These are phyloP conservation scores for Noturus placidus DNA, from an alignment of 2,113 vertebrate genomes.

Conservation along the genomic window DNA sequence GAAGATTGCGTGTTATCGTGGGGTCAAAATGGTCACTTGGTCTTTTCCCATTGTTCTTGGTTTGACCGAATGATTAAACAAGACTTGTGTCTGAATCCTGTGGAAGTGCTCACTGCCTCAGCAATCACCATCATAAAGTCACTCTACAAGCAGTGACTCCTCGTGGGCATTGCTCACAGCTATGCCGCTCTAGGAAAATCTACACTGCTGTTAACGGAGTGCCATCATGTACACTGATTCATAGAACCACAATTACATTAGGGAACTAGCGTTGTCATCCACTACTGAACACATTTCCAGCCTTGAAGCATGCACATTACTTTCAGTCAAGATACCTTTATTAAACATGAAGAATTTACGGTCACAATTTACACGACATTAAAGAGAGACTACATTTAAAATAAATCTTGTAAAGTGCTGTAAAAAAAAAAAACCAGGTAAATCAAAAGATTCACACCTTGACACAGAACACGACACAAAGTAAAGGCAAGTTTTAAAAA, in stretches of 20 bases:
- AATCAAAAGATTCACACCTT: slow-evolving; percentile 42
- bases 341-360: slow-evolving; percentile 29
- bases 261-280: neutral
- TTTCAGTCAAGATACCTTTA: slow-evolving; percentile 34
- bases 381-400: slow-evolving; percentile 43
- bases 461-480: neutral
- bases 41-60: neutral
- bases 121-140: neutral
- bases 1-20: too few relatives aligned
- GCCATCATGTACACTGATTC: neutral
- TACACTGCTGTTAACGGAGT: neutral
- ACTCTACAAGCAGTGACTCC: neutral
- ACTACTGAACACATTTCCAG: neutral
- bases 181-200: neutral
- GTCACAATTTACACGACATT: slow-evolving; percentile 25
- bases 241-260: neutral
- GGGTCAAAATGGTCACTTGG: too few relatives aligned
- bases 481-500: neutral
- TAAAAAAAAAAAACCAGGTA: slow-evolving; percentile 62
- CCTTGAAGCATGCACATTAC: neutral
- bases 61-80: neutral
- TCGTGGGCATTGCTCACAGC: neutral
- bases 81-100: neutral
- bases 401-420: slow-evolving; percentile 72
- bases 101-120: neutral